These are phyloP conservation scores for Pteronotus mesoamericanus DNA, from an alignment of 2,797 vertebrate species.

Conservation along the genomic window DNA sequence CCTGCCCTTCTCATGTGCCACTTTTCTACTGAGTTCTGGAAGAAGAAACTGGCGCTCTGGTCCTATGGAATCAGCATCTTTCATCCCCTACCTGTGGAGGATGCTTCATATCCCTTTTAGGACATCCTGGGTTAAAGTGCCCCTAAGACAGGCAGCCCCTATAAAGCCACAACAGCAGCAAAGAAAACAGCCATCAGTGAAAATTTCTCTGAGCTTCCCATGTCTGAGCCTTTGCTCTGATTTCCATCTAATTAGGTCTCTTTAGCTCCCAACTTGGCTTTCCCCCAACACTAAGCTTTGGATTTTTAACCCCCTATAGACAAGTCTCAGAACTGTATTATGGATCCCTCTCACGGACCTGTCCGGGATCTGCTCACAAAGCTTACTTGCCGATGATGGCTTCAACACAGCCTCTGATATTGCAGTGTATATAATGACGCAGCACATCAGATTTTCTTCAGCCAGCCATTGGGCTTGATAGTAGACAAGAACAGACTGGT, in stretches of 20 bases:
- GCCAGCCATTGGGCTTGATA: background rate
- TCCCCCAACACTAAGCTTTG: background rate
- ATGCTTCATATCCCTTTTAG: background rate
- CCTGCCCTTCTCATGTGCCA: background rate
- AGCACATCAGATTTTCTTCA: conserved; percentile 12
- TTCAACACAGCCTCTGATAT: background rate
- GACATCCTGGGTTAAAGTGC: background rate
- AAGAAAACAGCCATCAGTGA: background rate
- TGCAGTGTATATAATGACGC: background rate
- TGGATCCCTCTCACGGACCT: background rate
- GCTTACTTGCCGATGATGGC: background rate
- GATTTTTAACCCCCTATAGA: background rate
- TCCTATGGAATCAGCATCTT: background rate
- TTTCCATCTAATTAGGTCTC: background rate
- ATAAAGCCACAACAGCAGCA: background rate
- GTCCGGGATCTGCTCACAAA: background rate
- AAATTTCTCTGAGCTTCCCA: background rate
- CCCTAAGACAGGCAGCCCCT: background rate
- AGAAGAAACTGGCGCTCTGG: background rate
- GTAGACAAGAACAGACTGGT: background rate
- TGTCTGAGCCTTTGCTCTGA: conserved; percentile 14
- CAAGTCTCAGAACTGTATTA: background rate
- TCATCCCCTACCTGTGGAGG: background rate
- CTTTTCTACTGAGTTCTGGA: background rate
- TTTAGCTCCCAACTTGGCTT: background rate